Evolutionary conservation across 2,888 invertebrate genomes (phyloP).

Genomic region (Microdon myrmicae): DNA sequence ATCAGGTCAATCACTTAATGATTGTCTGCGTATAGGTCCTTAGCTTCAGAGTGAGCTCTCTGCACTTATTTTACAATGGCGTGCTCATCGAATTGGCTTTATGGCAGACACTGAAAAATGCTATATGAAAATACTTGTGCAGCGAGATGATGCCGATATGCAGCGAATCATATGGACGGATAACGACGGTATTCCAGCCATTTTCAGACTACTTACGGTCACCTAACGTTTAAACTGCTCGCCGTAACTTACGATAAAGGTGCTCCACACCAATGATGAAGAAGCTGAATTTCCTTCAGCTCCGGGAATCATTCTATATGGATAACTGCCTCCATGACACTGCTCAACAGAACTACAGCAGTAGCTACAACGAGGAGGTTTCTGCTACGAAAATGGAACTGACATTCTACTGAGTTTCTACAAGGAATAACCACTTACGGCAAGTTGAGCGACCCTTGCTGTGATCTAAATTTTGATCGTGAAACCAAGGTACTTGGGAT

Average conservation of each 20-base stretch:
- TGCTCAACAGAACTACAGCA: constrained; percentile 21
- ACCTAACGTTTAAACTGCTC: constrained; percentile 38
- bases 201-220: constrained; percentile 27
- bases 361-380: constrained; percentile 20
- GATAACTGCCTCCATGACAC: constrained; percentile 37
- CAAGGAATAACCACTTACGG: neutral
- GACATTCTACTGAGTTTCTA: constrained; percentile 21
- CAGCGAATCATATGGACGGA: constrained; percentile 33
- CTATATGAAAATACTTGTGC: constrained; percentile 35
- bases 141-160: constrained; percentile 31
- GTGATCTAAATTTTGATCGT: constrained; percentile 13
- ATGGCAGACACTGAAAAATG: constrained; percentile 48
- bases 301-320: constrained; percentile 30
- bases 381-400: constrained; percentile 24
- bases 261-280: constrained; percentile 26
- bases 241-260: constrained; percentile 32
- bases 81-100: constrained; percentile 32
- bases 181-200: neutral
- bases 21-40: constrained; percentile 40
- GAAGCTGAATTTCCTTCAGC: constrained; percentile 24
- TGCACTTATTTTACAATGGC: constrained; percentile 28
- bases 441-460: neutral
- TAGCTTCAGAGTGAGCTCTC: constrained; percentile 36
- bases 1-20: constrained; percentile 23
- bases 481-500: constrained; percentile 29